A percentile compares a stretch with the other conserved stretches of the same genome.
These are phyloP conservation scores for Chrysaora quinquecirrha DNA, from an alignment of 30 jellyfish, hydroid and myxozoan species.

Conservation along the genomic window DNA sequence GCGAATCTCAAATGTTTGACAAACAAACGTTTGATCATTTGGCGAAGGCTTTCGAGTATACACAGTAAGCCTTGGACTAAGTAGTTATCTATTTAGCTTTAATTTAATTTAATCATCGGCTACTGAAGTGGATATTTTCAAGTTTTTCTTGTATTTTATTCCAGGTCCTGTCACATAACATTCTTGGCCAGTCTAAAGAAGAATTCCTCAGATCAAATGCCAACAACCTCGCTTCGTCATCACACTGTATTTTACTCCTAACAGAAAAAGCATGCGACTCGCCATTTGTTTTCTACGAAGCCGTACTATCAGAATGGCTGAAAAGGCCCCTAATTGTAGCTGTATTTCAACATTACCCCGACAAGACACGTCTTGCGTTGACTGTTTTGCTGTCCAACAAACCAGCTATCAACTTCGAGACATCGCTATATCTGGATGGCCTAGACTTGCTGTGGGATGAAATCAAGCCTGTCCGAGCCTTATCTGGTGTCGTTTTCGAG, in stretches of 20 bases:
- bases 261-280: conserved; percentile 51
- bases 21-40: too few species aligned
- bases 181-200: conserved; percentile 74
- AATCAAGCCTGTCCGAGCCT: conserved; percentile 40
- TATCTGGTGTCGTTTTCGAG: conserved; percentile 55
- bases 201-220: conserved; percentile 57
- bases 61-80: too few species aligned
- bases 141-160: too few species aligned
- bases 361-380: conserved; percentile 20
- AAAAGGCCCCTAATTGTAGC: conserved; percentile 38
- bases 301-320: conserved; percentile 52
- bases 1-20: too few species aligned
- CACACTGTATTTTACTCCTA: conserved; percentile 36
- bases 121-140: too few species aligned
- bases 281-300: conserved; percentile 67
- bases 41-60: too few species aligned
- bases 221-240: conserved; percentile 31
- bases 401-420: conserved; percentile 55
- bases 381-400: conserved; percentile 32
- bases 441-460: conserved; percentile 52
- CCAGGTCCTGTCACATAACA: conserved; percentile 53
- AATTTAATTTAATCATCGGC: too few species aligned
- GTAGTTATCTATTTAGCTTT: too few species aligned
- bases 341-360: conserved; percentile 29
- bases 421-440: conserved; percentile 55